Conservation (phyloP, 2,113 vertebrate genomes). For the Rostratula benghalensis region DNA sequence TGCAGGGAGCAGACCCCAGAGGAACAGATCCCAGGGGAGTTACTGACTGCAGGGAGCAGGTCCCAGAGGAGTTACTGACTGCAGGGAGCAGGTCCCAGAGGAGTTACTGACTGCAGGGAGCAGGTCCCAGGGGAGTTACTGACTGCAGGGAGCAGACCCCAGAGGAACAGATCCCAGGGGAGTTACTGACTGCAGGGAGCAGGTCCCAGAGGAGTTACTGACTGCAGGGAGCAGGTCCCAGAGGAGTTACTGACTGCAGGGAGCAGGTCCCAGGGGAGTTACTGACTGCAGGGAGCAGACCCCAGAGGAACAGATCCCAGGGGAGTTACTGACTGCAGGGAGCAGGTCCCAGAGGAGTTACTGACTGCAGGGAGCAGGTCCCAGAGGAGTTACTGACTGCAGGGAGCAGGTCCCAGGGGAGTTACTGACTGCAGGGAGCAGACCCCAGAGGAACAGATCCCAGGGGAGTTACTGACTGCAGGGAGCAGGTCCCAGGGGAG, state of each 20-base stretch:
- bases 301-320: accelerated
- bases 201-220: background rate
- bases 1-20: no score
- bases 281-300: no score
- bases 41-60: background rate
- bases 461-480: background rate
- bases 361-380: background rate
- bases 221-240: background rate
- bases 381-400: background rate
- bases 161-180: background rate
- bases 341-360: background rate
- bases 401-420: background rate
- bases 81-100: background rate
- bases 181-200: background rate
- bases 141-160: no score
- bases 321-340: background rate
- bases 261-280: background rate
- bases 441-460: background rate
- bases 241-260: background rate
- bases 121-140: background rate
- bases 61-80: background rate
- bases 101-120: background rate
- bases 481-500: background rate
- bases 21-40: background rate
- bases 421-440: background rate